Evolutionary conservation across 2,797 vertebrate genomes (phyloP).

Genomic region (Mus minutoides): DNA sequence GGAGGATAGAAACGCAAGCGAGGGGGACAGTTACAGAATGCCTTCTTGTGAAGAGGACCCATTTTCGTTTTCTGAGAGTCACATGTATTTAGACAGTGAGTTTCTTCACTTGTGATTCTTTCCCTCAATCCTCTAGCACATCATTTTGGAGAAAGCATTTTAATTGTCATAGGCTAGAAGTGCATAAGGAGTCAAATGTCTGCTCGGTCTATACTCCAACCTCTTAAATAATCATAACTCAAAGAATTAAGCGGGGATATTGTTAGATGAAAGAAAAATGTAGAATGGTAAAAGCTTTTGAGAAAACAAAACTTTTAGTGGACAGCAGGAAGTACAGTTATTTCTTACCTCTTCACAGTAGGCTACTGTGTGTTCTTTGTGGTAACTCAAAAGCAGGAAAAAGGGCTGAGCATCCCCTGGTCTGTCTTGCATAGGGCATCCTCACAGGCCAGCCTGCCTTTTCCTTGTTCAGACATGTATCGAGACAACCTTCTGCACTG

Average conservation of each 20-base stretch:
- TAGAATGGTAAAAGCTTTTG: not conserved
- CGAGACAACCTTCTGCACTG: not conserved
- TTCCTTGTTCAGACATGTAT: not conserved
- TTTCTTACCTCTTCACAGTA: not conserved
- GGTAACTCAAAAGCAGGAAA: too few species aligned
- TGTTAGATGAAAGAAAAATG: not conserved
- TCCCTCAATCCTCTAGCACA: not conserved
- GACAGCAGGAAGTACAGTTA: not conserved
- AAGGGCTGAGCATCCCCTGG: accelerated
- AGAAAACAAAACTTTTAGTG: not conserved
- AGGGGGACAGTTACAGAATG: not conserved
- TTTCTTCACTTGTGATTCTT: not conserved
- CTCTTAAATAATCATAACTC: not conserved
- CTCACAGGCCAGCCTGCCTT: not conserved
- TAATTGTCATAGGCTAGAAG: not conserved
- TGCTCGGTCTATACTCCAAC: not conserved
- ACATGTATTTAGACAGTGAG: not conserved
- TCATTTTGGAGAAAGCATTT: not conserved
- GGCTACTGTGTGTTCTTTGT: not conserved
- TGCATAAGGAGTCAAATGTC: not conserved
- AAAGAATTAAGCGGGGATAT: not conserved
- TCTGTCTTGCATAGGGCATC: not conserved
- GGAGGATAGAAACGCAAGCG: not conserved
- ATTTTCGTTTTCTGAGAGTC: not conserved
- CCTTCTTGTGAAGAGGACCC: not conserved